Evolutionary conservation across 1,140 invertebrate genomes (phyloP).

Genomic region (Pectinophora gossypiella): DNA sequence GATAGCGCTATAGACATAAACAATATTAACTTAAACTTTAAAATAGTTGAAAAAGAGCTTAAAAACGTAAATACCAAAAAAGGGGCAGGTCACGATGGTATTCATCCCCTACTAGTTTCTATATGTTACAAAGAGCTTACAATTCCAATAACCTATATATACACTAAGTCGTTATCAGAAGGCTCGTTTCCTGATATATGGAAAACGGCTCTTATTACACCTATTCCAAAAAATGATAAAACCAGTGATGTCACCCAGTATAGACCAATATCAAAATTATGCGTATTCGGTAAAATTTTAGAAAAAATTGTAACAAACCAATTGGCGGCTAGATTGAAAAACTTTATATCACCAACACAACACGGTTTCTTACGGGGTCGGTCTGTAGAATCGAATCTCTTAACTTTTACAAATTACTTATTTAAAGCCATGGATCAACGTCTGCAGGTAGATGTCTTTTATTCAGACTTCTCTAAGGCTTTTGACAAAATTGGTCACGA

Average conservation of each 20-base stretch:
- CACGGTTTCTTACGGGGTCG: background rate
- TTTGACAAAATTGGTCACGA: slow-evolving; percentile 35
- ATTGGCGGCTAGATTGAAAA: background rate
- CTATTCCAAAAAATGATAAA: slow-evolving; percentile 16
- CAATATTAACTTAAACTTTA: background rate
- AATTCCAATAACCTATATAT: slow-evolving; percentile 7
- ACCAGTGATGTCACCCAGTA: slow-evolving; percentile 10
- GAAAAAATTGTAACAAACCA: slow-evolving; percentile 23
- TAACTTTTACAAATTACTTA: slow-evolving; percentile 21
- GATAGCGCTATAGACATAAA: background rate
- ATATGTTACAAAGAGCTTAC: background rate
- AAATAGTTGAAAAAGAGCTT: background rate
- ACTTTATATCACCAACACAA: background rate
- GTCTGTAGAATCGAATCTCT: slow-evolving; percentile 2
- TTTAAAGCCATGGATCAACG: slow-evolving; percentile 16
- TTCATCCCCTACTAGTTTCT: background rate
- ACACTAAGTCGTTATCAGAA: background rate
- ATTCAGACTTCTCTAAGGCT: slow-evolving; percentile 39
- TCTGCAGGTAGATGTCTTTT: slow-evolving; percentile 31
- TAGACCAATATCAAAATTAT: slow-evolving; percentile 33
- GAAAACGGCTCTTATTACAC: slow-evolving; percentile 18
- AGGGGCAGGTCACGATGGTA: slow-evolving; percentile 9
- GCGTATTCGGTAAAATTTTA: slow-evolving; percentile 30
- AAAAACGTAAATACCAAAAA: slow-evolving; percentile 10
- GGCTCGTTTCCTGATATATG: slow-evolving; percentile 12